Evolutionary conservation across 1,140 invertebrate genomes (phyloP).

Genomic region (Drosophila kepulauana): DNA sequence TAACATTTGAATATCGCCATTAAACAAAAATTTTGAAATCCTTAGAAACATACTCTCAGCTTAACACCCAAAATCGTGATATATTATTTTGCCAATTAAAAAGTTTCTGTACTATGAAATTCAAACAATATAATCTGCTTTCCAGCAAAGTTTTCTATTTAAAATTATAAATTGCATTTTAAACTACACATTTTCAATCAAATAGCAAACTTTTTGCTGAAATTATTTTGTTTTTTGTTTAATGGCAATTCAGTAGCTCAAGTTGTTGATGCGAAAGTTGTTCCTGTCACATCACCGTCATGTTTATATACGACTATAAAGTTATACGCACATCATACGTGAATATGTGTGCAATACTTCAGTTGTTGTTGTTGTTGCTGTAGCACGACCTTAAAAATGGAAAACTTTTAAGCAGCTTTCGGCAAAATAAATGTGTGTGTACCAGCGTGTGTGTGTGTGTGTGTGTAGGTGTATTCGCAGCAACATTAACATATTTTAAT

Average conservation of each 20-base stretch:
- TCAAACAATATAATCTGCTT: too few species aligned
- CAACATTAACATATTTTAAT: conserved; percentile 78
- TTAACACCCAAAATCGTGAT: too few species aligned
- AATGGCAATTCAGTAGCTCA: not conserved
- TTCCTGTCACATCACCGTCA: conserved; percentile 9
- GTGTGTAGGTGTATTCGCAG: not conserved
- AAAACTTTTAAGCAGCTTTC: conserved; percentile 42
- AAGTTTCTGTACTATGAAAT: too few species aligned
- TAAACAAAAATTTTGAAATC: too few species aligned
- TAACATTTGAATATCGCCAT: too few species aligned
- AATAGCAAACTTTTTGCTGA: not conserved
- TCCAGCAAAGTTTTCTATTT: too few species aligned
- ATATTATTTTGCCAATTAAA: too few species aligned
- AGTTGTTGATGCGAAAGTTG: not conserved
- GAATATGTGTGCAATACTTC: not conserved
- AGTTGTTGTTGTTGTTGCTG: not conserved
- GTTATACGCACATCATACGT: not conserved
- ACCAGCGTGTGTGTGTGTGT: not conserved
- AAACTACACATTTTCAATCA: not conserved
- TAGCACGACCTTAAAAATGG: conserved; percentile 14
- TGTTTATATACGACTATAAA: conserved; percentile 1
- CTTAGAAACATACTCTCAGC: too few species aligned
- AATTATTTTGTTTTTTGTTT: not conserved
- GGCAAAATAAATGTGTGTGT: conserved; percentile 11
- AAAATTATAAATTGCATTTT: not conserved